Conservation (phyloP, 2,113 vertebrate species). For the Camelus dromedarius region DNA sequence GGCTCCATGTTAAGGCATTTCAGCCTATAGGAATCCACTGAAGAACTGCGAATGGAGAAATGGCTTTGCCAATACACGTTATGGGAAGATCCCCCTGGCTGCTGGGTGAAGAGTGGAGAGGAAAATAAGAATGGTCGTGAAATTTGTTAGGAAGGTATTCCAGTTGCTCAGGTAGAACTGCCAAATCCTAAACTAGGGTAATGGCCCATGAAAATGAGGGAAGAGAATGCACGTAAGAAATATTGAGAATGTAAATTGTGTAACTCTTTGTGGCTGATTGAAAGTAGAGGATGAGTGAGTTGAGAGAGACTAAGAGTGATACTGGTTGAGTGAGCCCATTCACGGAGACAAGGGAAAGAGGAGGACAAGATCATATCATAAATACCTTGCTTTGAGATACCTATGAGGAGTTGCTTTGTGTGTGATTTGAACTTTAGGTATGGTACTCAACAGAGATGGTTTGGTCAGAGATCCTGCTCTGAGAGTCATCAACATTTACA, state of each 20-base stretch:
- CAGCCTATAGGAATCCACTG: not conserved
- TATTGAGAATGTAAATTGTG: not conserved
- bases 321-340: not conserved
- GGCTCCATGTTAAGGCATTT: not conserved
- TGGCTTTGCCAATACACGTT: not conserved
- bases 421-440: not conserved
- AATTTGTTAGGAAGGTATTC: not conserved
- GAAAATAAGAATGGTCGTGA: not conserved
- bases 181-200: not conserved
- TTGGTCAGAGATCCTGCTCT: not conserved
- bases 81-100: not conserved
- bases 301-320: not conserved
- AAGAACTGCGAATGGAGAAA: not conserved
- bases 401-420: not conserved
- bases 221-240: not conserved
- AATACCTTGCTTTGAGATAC: not conserved
- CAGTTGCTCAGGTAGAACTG: not conserved
- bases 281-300: not conserved
- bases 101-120: not conserved
- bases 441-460: not conserved
- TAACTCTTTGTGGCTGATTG: not conserved
- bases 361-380: not conserved
- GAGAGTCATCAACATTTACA: not conserved
- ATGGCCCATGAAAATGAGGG: not conserved
- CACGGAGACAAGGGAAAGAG: not conserved